A percentile compares a stretch with the other conserved stretches of the same genome.
phyloP scores from a whole-genome alignment of 1,140 invertebrate species.

The Parasteatoda tepidariorum region DNA sequence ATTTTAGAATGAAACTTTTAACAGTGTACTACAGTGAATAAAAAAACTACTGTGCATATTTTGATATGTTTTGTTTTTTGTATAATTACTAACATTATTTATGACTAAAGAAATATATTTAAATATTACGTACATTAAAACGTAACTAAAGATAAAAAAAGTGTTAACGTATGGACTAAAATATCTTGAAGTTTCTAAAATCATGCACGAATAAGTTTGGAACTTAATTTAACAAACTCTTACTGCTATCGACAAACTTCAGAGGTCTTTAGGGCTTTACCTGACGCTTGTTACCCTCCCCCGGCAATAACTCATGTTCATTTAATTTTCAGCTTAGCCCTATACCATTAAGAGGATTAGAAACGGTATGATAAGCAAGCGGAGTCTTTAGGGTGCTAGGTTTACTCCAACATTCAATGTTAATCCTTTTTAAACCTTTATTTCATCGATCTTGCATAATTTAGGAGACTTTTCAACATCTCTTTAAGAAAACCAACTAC shows the following conservation, averaged over 20 bases:
- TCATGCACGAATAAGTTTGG: slow-evolving; percentile 27
- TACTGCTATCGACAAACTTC: slow-evolving; percentile 35
- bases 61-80: no score
- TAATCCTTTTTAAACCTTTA: slow-evolving; percentile 32
- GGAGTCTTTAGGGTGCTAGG: slow-evolving; percentile 3
- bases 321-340: slow-evolving; percentile 56
- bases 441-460: slow-evolving; percentile 24
- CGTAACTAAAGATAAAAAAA: no score
- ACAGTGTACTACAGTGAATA: no score
- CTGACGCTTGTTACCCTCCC: background rate
- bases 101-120: no score
- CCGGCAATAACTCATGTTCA: slow-evolving; percentile 56
- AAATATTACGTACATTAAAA: no score
- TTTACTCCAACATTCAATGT: slow-evolving; percentile 17
- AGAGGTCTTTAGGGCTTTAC: background rate
- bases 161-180: no score
- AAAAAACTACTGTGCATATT: no score
- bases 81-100: no score
- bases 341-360: slow-evolving; percentile 51
- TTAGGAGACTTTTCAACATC: background rate
- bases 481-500: background rate
- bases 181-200: background rate
- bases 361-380: slow-evolving; percentile 22
- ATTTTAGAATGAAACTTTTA: no score
- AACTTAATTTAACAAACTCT: slow-evolving; percentile 33